Base-by-base conservation (phyloP, 2,888 invertebrate genomes). In the Campoletis raptor region DNA sequence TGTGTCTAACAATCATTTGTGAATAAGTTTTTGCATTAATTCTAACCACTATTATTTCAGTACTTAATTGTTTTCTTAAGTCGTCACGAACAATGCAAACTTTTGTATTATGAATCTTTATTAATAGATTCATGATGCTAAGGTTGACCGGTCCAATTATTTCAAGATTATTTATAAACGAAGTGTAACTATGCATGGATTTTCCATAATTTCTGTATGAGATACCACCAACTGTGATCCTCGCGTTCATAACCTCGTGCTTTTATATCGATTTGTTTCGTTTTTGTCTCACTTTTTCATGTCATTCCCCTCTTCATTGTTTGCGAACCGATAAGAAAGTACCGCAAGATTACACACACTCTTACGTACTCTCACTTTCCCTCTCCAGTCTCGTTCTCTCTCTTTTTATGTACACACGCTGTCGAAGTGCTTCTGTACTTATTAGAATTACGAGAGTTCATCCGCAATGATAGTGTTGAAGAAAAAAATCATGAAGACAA, bases 221-320 rank as follows among this genome's bases (percentile, higher is more conserved):
- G 6, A 30, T n/a, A 72, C 30, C 18, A 37, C 9, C 37, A 30
- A 21, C 36, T n/a, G 18, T 54, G 54, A 36, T 30, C 21, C 54
- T 40, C 37, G 61, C 48, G 42, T 45, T 24, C 18, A 64, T 24
- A 64, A 76, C 78, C 21, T 52, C 78, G 57, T 36, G 76, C 15
- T 83, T 48, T 52, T 36, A 30, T 70, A 79, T 52, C 78, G 48
- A 45, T 57, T 21, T 48, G 40, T 54, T 79, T 64, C 48, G 36
- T 61, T 67, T 37, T 79, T 66, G 12, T 21, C 8, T 30, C 18
- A 30, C 77, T 86, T 80, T 81, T 78, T 81, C 83, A 52, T 86
- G 76, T 86, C 77, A 81, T 86, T 86, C 86, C 81, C 83, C 86
- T 76, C 57, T 69, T 78, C 61, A 74, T 78, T 86, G 86, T 86